A percentile compares a stretch with the other conserved stretches of the same genome.
phyloP scores from a whole-genome alignment of 2,888 invertebrate species.

The Seira ritae region DNA sequence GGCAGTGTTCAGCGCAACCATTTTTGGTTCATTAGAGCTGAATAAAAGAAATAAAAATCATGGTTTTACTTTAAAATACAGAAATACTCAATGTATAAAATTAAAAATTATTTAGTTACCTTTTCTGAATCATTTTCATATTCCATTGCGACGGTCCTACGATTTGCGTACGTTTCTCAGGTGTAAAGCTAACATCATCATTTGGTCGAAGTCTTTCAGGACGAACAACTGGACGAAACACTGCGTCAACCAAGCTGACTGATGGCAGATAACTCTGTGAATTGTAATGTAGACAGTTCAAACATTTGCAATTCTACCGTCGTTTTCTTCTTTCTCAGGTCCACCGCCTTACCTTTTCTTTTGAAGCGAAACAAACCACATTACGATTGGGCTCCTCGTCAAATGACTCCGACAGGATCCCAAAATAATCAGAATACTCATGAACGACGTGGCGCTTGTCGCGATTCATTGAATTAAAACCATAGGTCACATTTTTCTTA shows the following conservation, averaged over 20 bases:
- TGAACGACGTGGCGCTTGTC: conserved; percentile 95
- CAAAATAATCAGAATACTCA: conserved; percentile 96
- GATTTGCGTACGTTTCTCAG: conserved; percentile 64
- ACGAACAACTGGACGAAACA: conserved; percentile 82
- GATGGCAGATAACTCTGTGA: conserved; percentile 91
- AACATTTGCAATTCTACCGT: not conserved
- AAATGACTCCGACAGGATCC: conserved; percentile 94
- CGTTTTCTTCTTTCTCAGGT: conserved; percentile 19
- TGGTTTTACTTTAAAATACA: no score
- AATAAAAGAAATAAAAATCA: not conserved
- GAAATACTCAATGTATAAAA: no score
- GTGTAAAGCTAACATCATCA: conserved; percentile 68
- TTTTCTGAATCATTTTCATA: not conserved
- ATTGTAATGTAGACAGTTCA: conserved; percentile 33
- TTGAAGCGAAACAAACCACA: conserved; percentile 92
- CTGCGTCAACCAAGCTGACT: conserved; percentile 87
- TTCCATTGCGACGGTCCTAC: conserved; percentile 57
- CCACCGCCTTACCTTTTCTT: conserved; percentile 81
- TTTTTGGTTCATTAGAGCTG: not conserved
- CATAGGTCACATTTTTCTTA: conserved; percentile 79
- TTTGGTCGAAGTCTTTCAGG: conserved; percentile 67
- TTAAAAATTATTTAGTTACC: no score
- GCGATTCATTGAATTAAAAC: conserved; percentile 95
- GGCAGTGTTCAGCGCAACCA: not conserved
- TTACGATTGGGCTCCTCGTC: conserved; percentile 97